Evolutionary conservation across 2,888 invertebrate species (phyloP).

Genomic region (Apamea anceps): DNA sequence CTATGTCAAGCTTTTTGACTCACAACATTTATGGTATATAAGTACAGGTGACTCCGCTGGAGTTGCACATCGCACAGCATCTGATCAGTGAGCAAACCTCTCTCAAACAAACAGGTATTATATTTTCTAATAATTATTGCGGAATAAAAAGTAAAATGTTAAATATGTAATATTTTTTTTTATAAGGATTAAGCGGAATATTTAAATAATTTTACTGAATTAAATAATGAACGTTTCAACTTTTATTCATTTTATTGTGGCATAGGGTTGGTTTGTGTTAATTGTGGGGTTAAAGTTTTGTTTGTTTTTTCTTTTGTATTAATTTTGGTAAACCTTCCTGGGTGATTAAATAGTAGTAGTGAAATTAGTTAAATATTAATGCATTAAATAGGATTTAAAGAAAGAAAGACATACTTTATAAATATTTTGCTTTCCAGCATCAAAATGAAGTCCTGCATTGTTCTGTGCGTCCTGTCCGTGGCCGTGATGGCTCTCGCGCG

Average conservation of each 20-base stretch:
- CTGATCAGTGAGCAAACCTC: conserved; percentile 32
- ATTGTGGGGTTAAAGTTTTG: background rate
- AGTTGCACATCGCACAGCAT: conserved; percentile 30
- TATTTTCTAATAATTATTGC: background rate
- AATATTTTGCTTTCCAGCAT: conserved; percentile 22
- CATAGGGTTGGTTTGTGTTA: too few relatives aligned
- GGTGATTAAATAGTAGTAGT: background rate
- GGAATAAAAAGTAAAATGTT: background rate
- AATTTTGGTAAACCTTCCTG: background rate
- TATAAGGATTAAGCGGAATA: background rate
- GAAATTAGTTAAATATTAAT: background rate
- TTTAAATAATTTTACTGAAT: background rate
- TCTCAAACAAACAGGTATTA: conserved; percentile 35
- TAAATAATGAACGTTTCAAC: background rate
- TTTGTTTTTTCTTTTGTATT: too few relatives aligned
- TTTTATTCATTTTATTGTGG: background rate
- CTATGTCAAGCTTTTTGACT: conserved; percentile 43
- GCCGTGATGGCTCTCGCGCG: conserved; percentile 70
- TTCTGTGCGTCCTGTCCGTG: conserved; percentile 71
- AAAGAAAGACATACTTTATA: background rate
- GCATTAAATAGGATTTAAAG: background rate
- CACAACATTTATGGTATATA: conserved; percentile 53
- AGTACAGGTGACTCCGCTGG: conserved; percentile 17
- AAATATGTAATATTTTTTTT: background rate
- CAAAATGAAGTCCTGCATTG: conserved; percentile 70